Percentiles rank a stretch among this genome's conserved stretches.
These are phyloP conservation scores for Mustela nigripes DNA, from an alignment of 2,113 vertebrate genomes.

Conservation along the genomic window DNA sequence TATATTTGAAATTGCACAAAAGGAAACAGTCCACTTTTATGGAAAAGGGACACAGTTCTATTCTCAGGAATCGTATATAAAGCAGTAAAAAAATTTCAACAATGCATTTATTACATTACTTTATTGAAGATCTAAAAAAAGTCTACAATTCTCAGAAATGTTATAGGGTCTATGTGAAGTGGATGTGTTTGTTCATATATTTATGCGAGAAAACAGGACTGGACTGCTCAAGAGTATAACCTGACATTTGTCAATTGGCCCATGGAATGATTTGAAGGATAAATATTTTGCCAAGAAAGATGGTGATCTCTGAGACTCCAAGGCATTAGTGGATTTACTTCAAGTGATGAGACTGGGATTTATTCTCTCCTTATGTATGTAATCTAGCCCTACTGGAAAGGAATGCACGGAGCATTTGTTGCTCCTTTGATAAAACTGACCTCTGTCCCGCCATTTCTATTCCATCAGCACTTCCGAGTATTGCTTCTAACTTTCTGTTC, in stretches of 20 bases:
- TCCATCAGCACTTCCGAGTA: background rate
- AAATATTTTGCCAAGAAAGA: background rate
- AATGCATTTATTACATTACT: background rate
- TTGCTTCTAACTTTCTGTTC: background rate
- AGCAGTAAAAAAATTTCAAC: slow-evolving; percentile 32
- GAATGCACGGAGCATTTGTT: background rate
- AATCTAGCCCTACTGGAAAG: background rate
- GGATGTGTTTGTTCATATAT: background rate
- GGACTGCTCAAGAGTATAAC: background rate
- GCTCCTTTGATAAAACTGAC: background rate
- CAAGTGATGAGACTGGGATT: background rate
- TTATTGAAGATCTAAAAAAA: background rate
- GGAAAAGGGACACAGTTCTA: slow-evolving; percentile 41
- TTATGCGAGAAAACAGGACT: slow-evolving; percentile 14
- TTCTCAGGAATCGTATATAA: slow-evolving; percentile 28
- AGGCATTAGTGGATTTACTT: background rate
- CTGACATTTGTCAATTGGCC: background rate
- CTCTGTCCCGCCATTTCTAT: background rate
- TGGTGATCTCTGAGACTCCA: background rate
- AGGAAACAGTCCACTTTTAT: slow-evolving; percentile 57
- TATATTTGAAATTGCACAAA: slow-evolving; percentile 56
- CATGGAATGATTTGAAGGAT: slow-evolving; percentile 1
- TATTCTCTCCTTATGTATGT: background rate
- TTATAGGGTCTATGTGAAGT: background rate
- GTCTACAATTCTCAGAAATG: background rate